Conservation (phyloP, 2,797 vertebrate species). For the Lepus oiostolus region DNA sequence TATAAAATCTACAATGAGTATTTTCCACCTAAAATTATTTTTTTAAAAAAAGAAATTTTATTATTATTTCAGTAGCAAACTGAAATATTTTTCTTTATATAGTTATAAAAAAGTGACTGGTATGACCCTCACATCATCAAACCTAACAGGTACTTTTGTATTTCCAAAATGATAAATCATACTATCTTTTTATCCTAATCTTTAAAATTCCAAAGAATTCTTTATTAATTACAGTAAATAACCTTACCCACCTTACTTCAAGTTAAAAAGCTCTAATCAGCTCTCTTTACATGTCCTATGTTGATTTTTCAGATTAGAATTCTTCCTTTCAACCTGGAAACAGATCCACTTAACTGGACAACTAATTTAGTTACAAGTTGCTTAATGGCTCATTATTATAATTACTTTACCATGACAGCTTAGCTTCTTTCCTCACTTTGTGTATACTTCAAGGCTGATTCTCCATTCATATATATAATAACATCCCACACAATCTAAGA, state of each 20-base stretch:
- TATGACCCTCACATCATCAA: conserved; percentile 26
- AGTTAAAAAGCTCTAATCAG: conserved; percentile 48
- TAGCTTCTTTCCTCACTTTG: conserved; percentile 9
- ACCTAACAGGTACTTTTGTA: conserved; percentile 51
- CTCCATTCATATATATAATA: neutral
- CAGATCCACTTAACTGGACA: neutral
- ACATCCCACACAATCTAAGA: neutral
- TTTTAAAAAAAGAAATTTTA: conserved; percentile 17
- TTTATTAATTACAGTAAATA: conserved; percentile 62
- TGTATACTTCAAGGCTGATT: conserved; percentile 31
- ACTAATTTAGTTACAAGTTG: conserved; percentile 26
- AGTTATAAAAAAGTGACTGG: conserved; percentile 45
- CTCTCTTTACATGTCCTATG: neutral
- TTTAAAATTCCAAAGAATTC: conserved; percentile 60
- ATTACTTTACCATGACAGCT: neutral
- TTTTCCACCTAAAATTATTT: conserved; percentile 55
- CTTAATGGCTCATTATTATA: conserved; percentile 46
- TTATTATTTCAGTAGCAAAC: conserved; percentile 28
- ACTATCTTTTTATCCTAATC: neutral
- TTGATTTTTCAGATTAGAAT: neutral
- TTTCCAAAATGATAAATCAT: conserved; percentile 4
- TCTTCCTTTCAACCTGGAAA: conserved; percentile 10
- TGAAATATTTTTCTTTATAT: neutral
- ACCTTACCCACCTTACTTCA: conserved; percentile 45
- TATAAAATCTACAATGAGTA: conserved; percentile 41